A percentile compares a stretch with the other conserved stretches of the same genome.
phyloP scores from a whole-genome alignment of 2,797 vertebrate species.

The Periparus ater region DNA sequence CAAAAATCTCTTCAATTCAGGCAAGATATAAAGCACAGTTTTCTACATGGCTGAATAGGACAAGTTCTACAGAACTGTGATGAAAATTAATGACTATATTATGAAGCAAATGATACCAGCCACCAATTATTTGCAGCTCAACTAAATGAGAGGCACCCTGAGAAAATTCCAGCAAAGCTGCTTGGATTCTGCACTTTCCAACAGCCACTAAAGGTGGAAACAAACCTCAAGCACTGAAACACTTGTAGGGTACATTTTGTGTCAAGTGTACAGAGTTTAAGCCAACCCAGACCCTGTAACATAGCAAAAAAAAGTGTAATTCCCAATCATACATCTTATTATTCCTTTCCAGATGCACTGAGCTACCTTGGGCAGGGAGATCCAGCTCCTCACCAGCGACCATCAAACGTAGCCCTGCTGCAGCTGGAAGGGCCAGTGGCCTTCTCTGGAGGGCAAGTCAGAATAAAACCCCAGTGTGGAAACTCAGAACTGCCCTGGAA shows the following conservation, averaged over 20 bases:
- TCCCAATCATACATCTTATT: background rate
- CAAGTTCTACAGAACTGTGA: background rate
- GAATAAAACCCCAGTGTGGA: background rate
- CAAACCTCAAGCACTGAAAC: background rate
- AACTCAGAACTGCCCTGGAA: conserved; percentile 23
- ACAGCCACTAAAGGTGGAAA: background rate
- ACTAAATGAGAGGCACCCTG: background rate
- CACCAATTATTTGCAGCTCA: background rate
- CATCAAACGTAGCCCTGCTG: background rate
- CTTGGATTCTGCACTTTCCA: background rate
- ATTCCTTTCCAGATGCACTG: background rate
- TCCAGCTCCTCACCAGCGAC: background rate
- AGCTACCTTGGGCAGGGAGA: background rate
- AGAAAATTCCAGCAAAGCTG: background rate
- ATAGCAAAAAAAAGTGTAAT: background rate
- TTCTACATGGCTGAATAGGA: background rate
- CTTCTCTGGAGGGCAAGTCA: background rate
- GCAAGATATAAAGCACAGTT: background rate
- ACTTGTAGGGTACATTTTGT: background rate
- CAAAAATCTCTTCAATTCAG: background rate
- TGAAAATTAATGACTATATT: background rate
- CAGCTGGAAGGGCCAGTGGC: background rate
- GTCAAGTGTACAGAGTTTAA: background rate
- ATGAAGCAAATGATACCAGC: background rate
- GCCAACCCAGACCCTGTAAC: background rate